Percentiles rank a stretch among this genome's conserved stretches.
phyloP scores from a whole-genome alignment of 2,888 invertebrate species.

The Drosophila bunnanda region DNA sequence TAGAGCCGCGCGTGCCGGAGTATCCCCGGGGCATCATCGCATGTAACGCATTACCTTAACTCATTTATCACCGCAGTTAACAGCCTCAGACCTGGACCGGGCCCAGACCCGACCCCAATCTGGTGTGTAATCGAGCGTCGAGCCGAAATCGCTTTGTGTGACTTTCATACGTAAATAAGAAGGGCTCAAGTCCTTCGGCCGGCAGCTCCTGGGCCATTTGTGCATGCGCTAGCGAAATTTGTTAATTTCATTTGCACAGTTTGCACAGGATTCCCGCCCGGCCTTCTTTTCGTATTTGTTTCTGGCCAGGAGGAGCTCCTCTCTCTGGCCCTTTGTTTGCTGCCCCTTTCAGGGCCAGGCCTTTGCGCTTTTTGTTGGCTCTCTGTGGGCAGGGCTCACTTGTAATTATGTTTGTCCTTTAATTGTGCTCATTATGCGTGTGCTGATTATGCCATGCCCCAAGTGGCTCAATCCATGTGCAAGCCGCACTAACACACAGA shows the following conservation, averaged over 20 bases:
- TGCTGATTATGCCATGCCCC: conserved; percentile 73
- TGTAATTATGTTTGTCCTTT: conserved; percentile 78
- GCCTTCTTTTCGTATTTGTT: conserved; percentile 33
- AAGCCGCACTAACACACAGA: conserved; percentile 13
- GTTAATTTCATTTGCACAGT: conserved; percentile 77
- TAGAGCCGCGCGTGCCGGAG: conserved; percentile 69
- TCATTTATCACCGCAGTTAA: conserved; percentile 77
- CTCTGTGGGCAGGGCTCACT: conserved; percentile 50
- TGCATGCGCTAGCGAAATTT: conserved; percentile 74
- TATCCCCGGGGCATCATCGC: conserved; percentile 60
- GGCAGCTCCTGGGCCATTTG: conserved; percentile 37
- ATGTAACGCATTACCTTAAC: conserved; percentile 77
- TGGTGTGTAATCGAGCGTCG: conserved; percentile 67
- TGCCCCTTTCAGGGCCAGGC: conserved; percentile 22
- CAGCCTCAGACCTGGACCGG: conserved; percentile 37
- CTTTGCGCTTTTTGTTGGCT: conserved; percentile 40
- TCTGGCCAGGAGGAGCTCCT: conserved; percentile 5
- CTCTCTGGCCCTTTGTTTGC: conserved; percentile 17
- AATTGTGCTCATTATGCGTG: conserved; percentile 78
- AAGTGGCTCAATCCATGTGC: conserved; percentile 77
- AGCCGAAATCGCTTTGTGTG: conserved; percentile 75
- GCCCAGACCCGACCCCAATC: conserved; percentile 29
- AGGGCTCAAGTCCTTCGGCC: conserved; percentile 32
- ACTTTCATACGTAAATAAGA: conserved; percentile 76
- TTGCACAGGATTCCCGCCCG: conserved; percentile 63